Evolutionary conservation across 2,888 invertebrate species (phyloP).

Genomic region (Mesorhabditis spiculigera): DNA sequence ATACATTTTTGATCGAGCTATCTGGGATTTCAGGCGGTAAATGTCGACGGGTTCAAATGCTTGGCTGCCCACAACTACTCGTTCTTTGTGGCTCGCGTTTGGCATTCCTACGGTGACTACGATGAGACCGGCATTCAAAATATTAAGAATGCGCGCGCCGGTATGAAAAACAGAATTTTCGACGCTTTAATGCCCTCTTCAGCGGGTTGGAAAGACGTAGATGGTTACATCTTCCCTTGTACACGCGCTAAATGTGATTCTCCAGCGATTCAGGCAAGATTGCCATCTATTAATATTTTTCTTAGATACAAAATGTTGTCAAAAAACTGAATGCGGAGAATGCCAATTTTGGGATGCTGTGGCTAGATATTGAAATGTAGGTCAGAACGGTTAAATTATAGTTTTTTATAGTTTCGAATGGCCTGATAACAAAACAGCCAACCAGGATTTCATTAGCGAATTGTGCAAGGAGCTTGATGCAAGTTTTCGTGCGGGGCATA

Average conservation of each 20-base stretch:
- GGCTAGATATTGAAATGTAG: constrained; percentile 10
- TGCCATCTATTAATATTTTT: background rate
- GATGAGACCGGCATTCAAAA: constrained; percentile 37
- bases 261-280: constrained; percentile 18
- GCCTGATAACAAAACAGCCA: background rate
- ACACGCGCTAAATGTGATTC: constrained; percentile 19
- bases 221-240: constrained; percentile 36
- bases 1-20: background rate
- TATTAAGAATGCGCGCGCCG: constrained; percentile 38
- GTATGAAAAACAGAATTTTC: constrained; percentile 11
- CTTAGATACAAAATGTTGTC: constrained; percentile 12
- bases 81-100: constrained; percentile 36
- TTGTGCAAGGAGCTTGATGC: constrained; percentile 1
- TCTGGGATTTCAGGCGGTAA: constrained; percentile 20
- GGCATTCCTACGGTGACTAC: constrained; percentile 27
- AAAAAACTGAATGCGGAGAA: constrained; percentile 14
- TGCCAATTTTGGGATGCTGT: constrained; percentile 18
- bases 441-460: background rate
- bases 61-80: constrained; percentile 25
- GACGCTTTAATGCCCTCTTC: background rate
- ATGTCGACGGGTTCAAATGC: constrained; percentile 27
- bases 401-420: background rate
- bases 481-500: constrained; percentile 19
- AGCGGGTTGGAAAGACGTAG: constrained; percentile 28
- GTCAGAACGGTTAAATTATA: constrained; percentile 1